Base-by-base conservation (phyloP, 2,113 vertebrate genomes). In the Apteryx owenii region DNA sequence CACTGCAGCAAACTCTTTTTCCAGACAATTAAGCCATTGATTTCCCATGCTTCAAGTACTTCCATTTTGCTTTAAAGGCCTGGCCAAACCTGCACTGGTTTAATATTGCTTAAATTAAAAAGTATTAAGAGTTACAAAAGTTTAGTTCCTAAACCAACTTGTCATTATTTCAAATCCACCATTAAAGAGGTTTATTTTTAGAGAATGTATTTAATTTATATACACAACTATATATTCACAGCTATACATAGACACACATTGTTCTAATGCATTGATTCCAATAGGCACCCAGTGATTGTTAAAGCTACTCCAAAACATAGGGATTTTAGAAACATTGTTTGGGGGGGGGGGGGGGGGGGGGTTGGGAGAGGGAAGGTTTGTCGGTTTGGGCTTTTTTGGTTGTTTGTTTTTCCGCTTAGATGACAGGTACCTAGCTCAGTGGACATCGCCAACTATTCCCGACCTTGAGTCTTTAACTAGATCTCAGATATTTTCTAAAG, bases 11-110 rank as follows among this genome's bases (percentile, higher is more conserved):
- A 91, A 90, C 72, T 82, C 68, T 82, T 95, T 95, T 96, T 96
- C 95, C 89, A 91, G 81, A 69, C 66, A 62, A 91, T 94, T 95
- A 89, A 82, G 44, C 66, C 84, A 96, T 88, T 94, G 93, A 97
- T 96, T 92, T 96, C 77, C 87, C 71, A 61, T 29, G 70, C 73
- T 85, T 93, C 0, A 0, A 93, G 48, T 48, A 76, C 66, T 89
- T 95, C 22, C 22, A 77, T 92, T 89, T 76, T 85, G 65, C 75
- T 89, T 72, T 88, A 93, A 93, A 93, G 66, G 62, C 33, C 14
- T 11, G 58, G 69, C 65, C 78, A 92, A 94, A 72, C n/a, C 65
- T 85, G 19, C 51, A 51, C 46, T 33, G 19, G 64, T 79, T 38
- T 83, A 92, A 90, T 81, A 86, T 33, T 84, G 90, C 62, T 92